Percentiles rank a stretch among this genome's conserved stretches.
phyloP scores from a whole-genome alignment of 2,888 invertebrate genomes.

The Apotomis capreana region DNA sequence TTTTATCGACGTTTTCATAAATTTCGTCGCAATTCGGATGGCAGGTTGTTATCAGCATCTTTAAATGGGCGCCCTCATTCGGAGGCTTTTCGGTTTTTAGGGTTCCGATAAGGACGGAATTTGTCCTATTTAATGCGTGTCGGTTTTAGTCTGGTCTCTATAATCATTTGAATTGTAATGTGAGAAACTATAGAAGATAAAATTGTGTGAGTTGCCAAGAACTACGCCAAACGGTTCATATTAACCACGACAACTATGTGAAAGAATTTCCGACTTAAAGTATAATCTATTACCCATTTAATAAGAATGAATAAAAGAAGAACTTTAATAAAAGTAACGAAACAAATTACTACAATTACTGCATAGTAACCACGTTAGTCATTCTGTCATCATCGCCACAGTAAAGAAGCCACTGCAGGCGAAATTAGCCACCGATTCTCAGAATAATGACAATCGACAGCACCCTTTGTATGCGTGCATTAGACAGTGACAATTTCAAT shows the following conservation, averaged over 20 bases:
- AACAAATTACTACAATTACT: not conserved
- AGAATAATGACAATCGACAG: conserved; percentile 1
- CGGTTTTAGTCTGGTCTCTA: conserved; percentile 6
- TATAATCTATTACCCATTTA: too few species aligned
- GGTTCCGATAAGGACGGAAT: conserved; percentile 22
- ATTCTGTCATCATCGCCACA: conserved; percentile 4
- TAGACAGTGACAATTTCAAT: not conserved
- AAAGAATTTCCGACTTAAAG: too few species aligned
- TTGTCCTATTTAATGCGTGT: conserved; percentile 16
- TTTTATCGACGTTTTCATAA: conserved; percentile 7
- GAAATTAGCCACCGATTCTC: conserved; percentile 15
- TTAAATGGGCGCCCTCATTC: conserved; percentile 30
- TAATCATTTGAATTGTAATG: conserved; percentile 6
- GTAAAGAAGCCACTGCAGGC: not conserved
- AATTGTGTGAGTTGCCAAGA: not conserved
- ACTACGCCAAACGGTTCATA: too few species aligned
- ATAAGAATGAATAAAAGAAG: not conserved
- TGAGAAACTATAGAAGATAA: not conserved
- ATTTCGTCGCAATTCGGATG: conserved; percentile 11
- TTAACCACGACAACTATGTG: too few species aligned
- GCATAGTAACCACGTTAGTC: not conserved
- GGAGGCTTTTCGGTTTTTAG: conserved; percentile 20
- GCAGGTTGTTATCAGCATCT: conserved; percentile 21
- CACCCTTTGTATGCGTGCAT: conserved; percentile 1
- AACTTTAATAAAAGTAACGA: not conserved